Evolutionary conservation across 2,888 invertebrate genomes (phyloP), one percentile per base, ranked within the genome.

Genomic region (Smittia sp.): DNA sequence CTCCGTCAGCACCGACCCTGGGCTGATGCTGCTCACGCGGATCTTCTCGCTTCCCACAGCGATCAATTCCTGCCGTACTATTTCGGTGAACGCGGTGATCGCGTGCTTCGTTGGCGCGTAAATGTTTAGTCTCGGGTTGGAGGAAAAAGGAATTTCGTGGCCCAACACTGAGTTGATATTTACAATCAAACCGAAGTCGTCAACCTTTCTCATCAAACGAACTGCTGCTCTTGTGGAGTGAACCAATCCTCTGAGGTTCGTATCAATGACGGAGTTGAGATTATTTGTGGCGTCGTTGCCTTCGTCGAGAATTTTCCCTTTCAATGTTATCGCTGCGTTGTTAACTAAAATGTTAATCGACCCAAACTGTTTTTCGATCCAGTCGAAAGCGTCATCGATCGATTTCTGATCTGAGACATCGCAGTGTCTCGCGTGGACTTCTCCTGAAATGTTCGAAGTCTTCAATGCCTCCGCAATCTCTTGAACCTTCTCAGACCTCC

Each of bases 91-190:
- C 38, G 85, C 86, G 15, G 84, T 84, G 46, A 87, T 83, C 58
- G 86, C 86, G 79, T 83, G 84, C 78, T 88, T 88, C 39, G 87
- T 85, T 38, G 86, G 86, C 69, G 85, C 82, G 80, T 87, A 87
- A 78, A 86, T 82, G 76, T 81, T 82, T 15, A 11, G 4, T 46
- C 9, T 11, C 6, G n/a, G 2, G 22, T 22, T 22, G 1, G 3
- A 2, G 15, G 13, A 4, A 13, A 58, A 58, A 58, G 58, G 58
- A 22, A 58, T 58, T 9, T 20, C 3, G 13, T 58, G 20, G 22
- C 58, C 58, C 6, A 18, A 7, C 20, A 58, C 3, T 20, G 58
- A 58, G 9, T 13, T 3, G 3, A 58, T 58, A 22, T 58, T 58
- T 7, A 58, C 22, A 22, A 58, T 18, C 18, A 58, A 3, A 22